phyloP scores from a whole-genome alignment of 2,797 vertebrate species.

The Emydoidea blandingii region DNA sequence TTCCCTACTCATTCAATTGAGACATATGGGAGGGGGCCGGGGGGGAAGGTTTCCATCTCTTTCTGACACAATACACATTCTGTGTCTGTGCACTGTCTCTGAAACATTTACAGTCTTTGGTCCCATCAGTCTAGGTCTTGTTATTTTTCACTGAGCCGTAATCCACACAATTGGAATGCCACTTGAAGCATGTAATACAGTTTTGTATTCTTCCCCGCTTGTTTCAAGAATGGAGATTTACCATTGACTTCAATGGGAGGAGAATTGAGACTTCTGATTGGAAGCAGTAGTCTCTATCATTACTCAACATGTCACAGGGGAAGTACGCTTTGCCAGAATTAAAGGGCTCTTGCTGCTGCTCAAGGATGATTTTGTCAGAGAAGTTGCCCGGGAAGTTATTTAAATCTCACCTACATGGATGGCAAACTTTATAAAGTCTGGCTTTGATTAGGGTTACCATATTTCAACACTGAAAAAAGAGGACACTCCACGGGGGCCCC shows the following conservation, averaged over 20 bases:
- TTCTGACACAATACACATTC: not conserved
- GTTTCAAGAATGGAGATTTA: not conserved
- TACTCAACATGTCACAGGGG: not conserved
- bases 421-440: not conserved
- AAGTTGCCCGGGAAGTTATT: not conserved
- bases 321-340: not conserved
- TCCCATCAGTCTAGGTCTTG: fast-evolving
- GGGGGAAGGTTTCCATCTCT: not conserved
- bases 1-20: not conserved
- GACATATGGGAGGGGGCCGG: fast-evolving
- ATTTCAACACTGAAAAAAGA: too few species aligned
- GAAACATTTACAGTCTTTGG: not conserved
- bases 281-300: not conserved
- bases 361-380: not conserved
- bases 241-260: not conserved
- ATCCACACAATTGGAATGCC: not conserved
- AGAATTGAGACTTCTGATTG: not conserved
- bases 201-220: not conserved
- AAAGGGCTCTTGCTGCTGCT: not conserved
- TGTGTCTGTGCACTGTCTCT: fast-evolving
- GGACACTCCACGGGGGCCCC: too few species aligned
- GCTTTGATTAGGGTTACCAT: not conserved
- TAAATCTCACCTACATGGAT: not conserved
- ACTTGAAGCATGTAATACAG: not conserved
- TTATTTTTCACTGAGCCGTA: not conserved